Evolutionary conservation across 2,888 invertebrate genomes (phyloP).

Genomic region (Cordylochernes scorpioides): DNA sequence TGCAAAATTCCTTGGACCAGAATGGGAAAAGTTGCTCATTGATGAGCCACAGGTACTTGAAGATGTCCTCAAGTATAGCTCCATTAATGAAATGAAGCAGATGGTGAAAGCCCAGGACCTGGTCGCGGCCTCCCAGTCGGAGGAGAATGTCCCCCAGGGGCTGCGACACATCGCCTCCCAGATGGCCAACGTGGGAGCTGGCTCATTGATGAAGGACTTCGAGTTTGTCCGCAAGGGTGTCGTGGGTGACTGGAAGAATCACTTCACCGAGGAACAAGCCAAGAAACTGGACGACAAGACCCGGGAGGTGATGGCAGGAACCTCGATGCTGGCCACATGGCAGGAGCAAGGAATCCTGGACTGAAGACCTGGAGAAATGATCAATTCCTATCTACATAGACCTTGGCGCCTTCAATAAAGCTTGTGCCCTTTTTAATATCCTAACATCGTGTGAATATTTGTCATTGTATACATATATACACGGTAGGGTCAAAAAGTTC

Average conservation of each 20-base stretch:
- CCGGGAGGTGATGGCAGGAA: slow-evolving; percentile 5
- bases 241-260: slow-evolving; percentile 24
- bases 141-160: too few relatives aligned
- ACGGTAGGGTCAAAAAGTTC: too few relatives aligned
- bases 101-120: not conserved
- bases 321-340: slow-evolving; percentile 8
- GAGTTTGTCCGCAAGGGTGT: slow-evolving; percentile 16
- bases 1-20: slow-evolving; percentile 12
- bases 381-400: too few relatives aligned
- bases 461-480: too few relatives aligned
- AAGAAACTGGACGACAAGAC: slow-evolving; percentile 6
- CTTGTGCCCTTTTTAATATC: too few relatives aligned
- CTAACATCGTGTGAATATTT: too few relatives aligned
- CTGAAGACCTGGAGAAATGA: too few relatives aligned
- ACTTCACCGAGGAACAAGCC: slow-evolving; percentile 18
- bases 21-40: slow-evolving; percentile 3
- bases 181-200: too few relatives aligned
- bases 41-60: not conserved
- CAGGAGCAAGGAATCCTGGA: slow-evolving; percentile 3
- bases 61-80: not conserved
- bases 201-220: too few relatives aligned
- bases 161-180: too few relatives aligned
- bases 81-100: not conserved
- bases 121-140: too few relatives aligned
- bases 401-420: too few relatives aligned